Evolutionary conservation across 1,140 invertebrate species (phyloP).

Genomic region (Drosophila bipectinata): DNA sequence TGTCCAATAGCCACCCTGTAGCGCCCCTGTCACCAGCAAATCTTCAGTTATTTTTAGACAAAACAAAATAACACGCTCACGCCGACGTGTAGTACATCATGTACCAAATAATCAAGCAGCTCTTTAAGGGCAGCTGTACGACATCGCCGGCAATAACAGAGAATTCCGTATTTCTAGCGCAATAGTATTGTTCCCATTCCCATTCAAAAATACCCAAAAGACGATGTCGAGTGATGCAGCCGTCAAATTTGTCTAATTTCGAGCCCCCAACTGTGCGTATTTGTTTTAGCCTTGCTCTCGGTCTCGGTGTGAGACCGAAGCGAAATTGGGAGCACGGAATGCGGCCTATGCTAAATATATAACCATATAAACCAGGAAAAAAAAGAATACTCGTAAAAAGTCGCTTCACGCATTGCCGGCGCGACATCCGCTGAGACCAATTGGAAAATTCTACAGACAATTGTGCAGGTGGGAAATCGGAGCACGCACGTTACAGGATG

Average conservation of each 20-base stretch:
- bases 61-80: conserved; percentile 70
- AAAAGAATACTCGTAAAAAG: conserved; percentile 18
- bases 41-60: conserved; percentile 58
- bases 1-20: conserved; percentile 54
- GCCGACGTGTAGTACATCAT: conserved; percentile 54
- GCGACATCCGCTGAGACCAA: conserved; percentile 23
- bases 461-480: conserved; percentile 77
- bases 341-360: conserved; percentile 47
- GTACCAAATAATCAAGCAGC: conserved; percentile 32
- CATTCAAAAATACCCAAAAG: conserved; percentile 67
- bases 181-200: conserved; percentile 57
- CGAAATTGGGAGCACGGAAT: conserved; percentile 66
- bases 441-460: conserved; percentile 62
- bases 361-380: conserved; percentile 63
- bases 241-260: conserved; percentile 63
- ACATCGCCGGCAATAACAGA: conserved; percentile 28
- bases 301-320: conserved; percentile 36
- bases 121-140: conserved; percentile 40
- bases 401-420: conserved; percentile 39
- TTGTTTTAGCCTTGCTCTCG: conserved; percentile 68
- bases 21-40: conserved; percentile 44
- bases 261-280: conserved; percentile 52
- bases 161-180: conserved; percentile 43
- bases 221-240: conserved; percentile 53
- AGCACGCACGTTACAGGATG: conserved; percentile 65